These are phyloP conservation scores for Acrobasis suavella DNA, from an alignment of 2,888 invertebrate genomes.

Conservation along the genomic window DNA sequence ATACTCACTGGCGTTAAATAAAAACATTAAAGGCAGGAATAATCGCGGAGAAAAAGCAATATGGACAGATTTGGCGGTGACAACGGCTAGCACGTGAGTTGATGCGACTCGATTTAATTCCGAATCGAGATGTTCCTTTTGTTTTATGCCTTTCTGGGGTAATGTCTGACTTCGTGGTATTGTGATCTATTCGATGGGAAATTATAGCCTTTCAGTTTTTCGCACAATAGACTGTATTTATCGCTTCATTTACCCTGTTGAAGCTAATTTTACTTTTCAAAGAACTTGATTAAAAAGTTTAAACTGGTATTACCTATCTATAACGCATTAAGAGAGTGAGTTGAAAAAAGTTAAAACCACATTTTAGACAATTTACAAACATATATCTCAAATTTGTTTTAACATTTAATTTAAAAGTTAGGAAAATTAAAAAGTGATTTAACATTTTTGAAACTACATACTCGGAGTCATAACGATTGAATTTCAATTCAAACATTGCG, in stretches of 20 bases:
- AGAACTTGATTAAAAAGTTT: background rate
- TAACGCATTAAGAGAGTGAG: background rate
- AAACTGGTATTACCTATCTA: background rate
- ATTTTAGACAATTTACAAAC: too few species aligned
- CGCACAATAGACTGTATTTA: background rate
- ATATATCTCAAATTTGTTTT: too few species aligned
- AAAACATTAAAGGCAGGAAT: slow-evolving; percentile 80
- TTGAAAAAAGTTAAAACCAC: background rate
- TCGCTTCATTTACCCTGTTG: background rate
- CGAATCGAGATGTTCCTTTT: slow-evolving; percentile 45
- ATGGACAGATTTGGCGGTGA: slow-evolving; percentile 74
- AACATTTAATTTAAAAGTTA: background rate
- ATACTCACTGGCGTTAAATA: slow-evolving; percentile 77
- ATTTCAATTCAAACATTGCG: slow-evolving; percentile 33
- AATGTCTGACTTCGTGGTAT: slow-evolving; percentile 6
- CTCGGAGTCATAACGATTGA: slow-evolving; percentile 35
- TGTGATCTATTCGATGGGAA: slow-evolving; percentile 4
- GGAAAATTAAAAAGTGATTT: background rate
- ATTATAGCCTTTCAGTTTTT: background rate
- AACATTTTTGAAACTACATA: background rate
- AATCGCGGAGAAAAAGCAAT: slow-evolving; percentile 74
- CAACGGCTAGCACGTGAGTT: slow-evolving; percentile 54
- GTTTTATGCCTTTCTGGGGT: slow-evolving; percentile 32
- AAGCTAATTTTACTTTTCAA: too few species aligned
- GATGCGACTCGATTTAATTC: slow-evolving; percentile 49